These are phyloP conservation scores for Malacoctenus gilli DNA, from an alignment of 2,797 vertebrate genomes.

Conservation along the genomic window DNA sequence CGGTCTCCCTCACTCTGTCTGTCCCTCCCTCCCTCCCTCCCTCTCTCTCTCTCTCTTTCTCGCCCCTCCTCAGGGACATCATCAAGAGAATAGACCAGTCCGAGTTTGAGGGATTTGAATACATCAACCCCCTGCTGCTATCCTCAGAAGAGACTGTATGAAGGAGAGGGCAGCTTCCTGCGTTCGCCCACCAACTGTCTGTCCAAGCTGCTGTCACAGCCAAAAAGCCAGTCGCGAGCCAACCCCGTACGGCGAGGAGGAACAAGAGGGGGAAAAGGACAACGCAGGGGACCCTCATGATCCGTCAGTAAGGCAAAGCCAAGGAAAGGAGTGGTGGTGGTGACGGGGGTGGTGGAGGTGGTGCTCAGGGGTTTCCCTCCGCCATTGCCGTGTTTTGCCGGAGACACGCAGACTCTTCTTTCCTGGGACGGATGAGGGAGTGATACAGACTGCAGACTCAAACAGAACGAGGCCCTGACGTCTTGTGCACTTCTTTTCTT, in stretches of 20 bases:
- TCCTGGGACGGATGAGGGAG: no score
- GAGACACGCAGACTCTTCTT: no score
- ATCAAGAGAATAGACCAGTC: slow-evolving; percentile 99
- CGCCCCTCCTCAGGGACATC: slow-evolving; percentile 84
- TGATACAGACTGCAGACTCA: no score
- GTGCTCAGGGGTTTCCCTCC: no score
- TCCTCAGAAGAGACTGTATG: slow-evolving; percentile 95
- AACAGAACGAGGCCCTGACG: no score
- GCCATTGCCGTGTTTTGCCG: no score
- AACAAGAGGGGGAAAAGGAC: slow-evolving; percentile 48
- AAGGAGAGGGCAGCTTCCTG: slow-evolving; percentile 80
- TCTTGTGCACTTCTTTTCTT: no score
- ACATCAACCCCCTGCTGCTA: slow-evolving; percentile 96
- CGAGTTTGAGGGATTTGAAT: slow-evolving; percentile 98
- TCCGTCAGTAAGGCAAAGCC: no score
- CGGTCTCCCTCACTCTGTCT: no score
- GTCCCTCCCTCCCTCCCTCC: no score
- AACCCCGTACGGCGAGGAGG: slow-evolving; percentile 41
- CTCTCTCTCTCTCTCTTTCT: slow-evolving; percentile 12
- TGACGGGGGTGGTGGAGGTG: no score
- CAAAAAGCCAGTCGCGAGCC: slow-evolving; percentile 75
- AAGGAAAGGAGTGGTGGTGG: slow-evolving; percentile 42
- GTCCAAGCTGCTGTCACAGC: slow-evolving; percentile 65
- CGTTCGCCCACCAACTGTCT: slow-evolving; percentile 61
- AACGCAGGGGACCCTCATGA: slow-evolving; percentile 51